Evolutionary conservation across 2,113 vertebrate species (phyloP).

Genomic region (Perognathus longimembris): DNA sequence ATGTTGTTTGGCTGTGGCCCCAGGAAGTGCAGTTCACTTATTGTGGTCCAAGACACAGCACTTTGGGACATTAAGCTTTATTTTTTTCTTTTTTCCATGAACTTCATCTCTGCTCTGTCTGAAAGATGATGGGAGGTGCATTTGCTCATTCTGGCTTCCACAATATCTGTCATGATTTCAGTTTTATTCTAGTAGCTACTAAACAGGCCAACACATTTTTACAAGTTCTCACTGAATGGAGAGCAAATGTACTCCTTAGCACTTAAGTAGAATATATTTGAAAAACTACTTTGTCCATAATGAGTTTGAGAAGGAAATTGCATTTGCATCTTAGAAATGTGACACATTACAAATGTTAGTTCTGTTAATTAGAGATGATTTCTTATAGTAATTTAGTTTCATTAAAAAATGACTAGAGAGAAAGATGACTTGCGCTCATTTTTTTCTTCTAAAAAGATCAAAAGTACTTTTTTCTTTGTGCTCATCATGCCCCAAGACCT

Average conservation of each 20-base stretch:
- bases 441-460: slow-evolving; percentile 53
- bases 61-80: not conserved
- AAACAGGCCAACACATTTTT: slow-evolving; percentile 1
- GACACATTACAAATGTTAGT: slow-evolving; percentile 45
- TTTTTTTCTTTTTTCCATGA: not conserved
- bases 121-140: not conserved
- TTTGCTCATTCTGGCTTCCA: slow-evolving; percentile 16
- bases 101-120: not conserved
- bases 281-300: slow-evolving; percentile 49
- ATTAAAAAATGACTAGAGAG: not conserved
- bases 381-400: slow-evolving; percentile 27
- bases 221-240: slow-evolving; percentile 35
- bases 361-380: slow-evolving; percentile 37
- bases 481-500: not conserved
- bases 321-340: slow-evolving; percentile 27
- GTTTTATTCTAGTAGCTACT: slow-evolving; percentile 53
- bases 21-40: not conserved
- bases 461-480: not conserved
- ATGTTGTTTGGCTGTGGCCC: not conserved
- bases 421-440: not conserved
- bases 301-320: slow-evolving; percentile 58
- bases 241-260: not conserved
- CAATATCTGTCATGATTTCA: slow-evolving; percentile 40
- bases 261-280: not conserved
- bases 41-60: not conserved